phyloP scores from a whole-genome alignment of 2,888 invertebrate genomes.

The Lasius fuliginosus region DNA sequence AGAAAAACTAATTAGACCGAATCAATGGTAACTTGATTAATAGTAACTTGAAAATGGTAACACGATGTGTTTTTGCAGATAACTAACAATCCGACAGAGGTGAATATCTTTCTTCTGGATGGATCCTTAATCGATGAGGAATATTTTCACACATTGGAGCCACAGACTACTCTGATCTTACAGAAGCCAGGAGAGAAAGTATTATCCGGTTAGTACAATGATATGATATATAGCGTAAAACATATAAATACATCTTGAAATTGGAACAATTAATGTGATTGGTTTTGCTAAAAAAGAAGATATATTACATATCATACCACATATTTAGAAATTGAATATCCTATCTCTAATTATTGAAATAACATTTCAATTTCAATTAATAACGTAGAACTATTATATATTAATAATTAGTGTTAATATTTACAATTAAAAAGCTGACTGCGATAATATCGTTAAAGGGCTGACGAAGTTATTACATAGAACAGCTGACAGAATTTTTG shows the following conservation, averaged over 20 bases:
- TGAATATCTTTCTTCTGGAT: conserved; percentile 82
- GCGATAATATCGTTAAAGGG: background rate
- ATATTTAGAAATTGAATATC: background rate
- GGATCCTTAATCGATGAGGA: conserved; percentile 89
- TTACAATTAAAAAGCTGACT: background rate
- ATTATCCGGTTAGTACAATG: conserved; percentile 81
- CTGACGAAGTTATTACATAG: background rate
- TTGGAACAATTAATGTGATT: background rate
- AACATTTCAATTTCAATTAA: background rate
- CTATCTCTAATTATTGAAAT: background rate
- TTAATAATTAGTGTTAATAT: background rate
- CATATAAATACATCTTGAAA: background rate
- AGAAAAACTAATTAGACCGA: background rate
- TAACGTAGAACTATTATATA: background rate
- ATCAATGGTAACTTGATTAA: background rate
- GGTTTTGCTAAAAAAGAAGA: background rate
- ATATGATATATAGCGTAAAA: background rate
- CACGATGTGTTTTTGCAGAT: conserved; percentile 69
- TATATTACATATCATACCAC: background rate
- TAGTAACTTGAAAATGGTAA: background rate
- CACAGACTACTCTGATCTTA: conserved; percentile 92
- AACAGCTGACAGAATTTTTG: background rate
- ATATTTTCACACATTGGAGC: conserved; percentile 91
- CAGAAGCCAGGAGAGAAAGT: conserved; percentile 84
- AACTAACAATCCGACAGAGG: conserved; percentile 75